Base-by-base conservation (phyloP, 2,888 invertebrate species). In the Aphrophora alni region DNA sequence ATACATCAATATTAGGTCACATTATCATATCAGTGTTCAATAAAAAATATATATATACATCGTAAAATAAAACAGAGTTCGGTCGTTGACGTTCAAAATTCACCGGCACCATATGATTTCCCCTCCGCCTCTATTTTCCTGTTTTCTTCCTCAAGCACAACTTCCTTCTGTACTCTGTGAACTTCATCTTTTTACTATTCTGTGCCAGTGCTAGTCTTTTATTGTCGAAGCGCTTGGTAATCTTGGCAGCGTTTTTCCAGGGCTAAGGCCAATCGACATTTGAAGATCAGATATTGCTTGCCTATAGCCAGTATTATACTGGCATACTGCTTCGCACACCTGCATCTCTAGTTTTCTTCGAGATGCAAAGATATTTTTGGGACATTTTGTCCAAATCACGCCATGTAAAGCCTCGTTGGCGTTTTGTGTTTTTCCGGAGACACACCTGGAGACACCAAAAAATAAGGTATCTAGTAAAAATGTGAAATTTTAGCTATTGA, bases 251-350 rank as follows among this genome's bases (percentile, higher is more conserved):
- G 2, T 10, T 44, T 17, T 14, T 14, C 77, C 77, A 38, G 77
- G 77, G 25, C 33, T 70, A 33, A 68, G 12, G 12, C 77, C 77
- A 8, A 33, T 8, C 8, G 3, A 8, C 3, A 5, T 33, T 33
- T 5, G 33, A 33, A 33, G 33, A 5, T 33, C 5, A 33, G 25
- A n/a, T 33, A 70, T 17, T 14, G 69, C 25, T 69, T 70, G 25
- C 14, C 25, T 69, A 21, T n/a, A 59, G 21, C 77, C 69, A 70
- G 69, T 70, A 70, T 77, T 77, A 51, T 70, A 77, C 38, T 70
- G 69, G 38, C 77, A 77, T 3, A 77, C 21, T 0, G 70, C 33
- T 38, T 77, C 77, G 24, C 33, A 26, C 8, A 70, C 70, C n/a
- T 24, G 21, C 0, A 70, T 38, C 28, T 77, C 69, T 12, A 77